Conservation (phyloP, 2,888 invertebrate genomes). For the Trichopria drosophilae region DNA sequence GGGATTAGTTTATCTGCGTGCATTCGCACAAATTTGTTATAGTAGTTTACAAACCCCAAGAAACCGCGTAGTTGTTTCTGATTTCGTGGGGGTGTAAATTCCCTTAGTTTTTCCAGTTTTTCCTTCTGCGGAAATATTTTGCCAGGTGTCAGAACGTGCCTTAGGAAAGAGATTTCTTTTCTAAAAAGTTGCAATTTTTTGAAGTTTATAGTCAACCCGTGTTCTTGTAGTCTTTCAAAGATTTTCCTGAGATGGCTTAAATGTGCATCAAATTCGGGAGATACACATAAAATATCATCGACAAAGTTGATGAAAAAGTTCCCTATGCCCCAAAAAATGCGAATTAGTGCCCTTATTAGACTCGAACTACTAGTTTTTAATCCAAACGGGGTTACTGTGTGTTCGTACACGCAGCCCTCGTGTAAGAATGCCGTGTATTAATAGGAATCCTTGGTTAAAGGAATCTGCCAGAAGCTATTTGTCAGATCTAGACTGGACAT, state of each 20-base stretch:
- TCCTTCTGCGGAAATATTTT: too few species aligned
- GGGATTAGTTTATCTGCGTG: conserved; percentile 16
- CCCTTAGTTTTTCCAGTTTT: conserved; percentile 9
- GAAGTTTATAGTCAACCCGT: conserved; percentile 42
- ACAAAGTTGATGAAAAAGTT: conserved; percentile 5
- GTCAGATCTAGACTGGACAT: too few species aligned
- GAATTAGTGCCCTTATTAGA: too few species aligned
- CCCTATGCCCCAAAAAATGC: too few species aligned
- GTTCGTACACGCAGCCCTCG: too few species aligned
- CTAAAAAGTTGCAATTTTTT: conserved; percentile 60
- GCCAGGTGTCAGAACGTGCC: too few species aligned
- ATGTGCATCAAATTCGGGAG: not conserved
- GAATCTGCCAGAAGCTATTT: too few species aligned
- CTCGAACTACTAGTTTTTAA: too few species aligned
- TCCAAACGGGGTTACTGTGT: too few species aligned
- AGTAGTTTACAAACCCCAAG: conserved; percentile 20
- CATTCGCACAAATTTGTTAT: conserved; percentile 10
- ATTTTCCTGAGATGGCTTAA: not conserved
- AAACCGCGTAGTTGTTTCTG: conserved; percentile 19
- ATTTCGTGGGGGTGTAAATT: conserved; percentile 13
- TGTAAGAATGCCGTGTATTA: too few species aligned
- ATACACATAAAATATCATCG: not conserved
- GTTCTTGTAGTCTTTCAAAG: not conserved
- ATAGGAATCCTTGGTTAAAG: too few species aligned
- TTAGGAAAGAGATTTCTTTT: not conserved